Evolutionary conservation across 2,797 vertebrate species (phyloP), one percentile per base, ranked within the genome.

Genomic region (Mormyrops attenuatus): DNA sequence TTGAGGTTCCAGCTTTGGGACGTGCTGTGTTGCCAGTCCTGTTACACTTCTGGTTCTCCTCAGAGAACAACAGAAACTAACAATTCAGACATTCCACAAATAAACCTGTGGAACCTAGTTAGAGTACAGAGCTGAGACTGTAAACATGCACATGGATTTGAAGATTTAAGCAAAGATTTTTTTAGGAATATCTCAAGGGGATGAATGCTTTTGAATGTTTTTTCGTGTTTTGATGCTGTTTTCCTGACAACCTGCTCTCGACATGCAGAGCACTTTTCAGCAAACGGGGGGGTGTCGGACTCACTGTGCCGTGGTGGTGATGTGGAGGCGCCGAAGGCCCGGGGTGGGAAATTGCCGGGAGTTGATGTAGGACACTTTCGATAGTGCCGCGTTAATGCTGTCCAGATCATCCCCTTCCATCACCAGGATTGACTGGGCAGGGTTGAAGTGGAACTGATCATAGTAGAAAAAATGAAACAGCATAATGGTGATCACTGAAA

Each of bases 321-420:
- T 95, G 94, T 94, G 97, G 17, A 99, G 96, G 55, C 93, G 95
- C 22, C 98, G 95, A 86, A 98, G 90, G 0, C 98, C 98, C 1
- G 98, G 94, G 0, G 97, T 99, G 1, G 98, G 98, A 92, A 99
- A 99, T 95, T 98, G 98, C 88, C 98, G 96, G 50, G 98, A 98
- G 95, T 99, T 99, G 93, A 99, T 98, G 95, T 99, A 99, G 93
- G 98, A 98, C 87, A 99, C 97, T 91, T 98, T 99, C 90, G 92
- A 96, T 91, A 99, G 97, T 92, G 97, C 98, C 15, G 92, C 95
- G 95, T 98, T 98, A 95, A 99, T 97, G 94, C 97, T 98, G 93
- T 97, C 97, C 90, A 97, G 95, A 92, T 99, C 98, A 73, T 98
- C 98, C 89, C 97, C 97, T 92, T 99, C 98, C 95, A 99, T 97